Conservation (phyloP, 2,113 vertebrate genomes). For the Oreochromis spilurus region DNA sequence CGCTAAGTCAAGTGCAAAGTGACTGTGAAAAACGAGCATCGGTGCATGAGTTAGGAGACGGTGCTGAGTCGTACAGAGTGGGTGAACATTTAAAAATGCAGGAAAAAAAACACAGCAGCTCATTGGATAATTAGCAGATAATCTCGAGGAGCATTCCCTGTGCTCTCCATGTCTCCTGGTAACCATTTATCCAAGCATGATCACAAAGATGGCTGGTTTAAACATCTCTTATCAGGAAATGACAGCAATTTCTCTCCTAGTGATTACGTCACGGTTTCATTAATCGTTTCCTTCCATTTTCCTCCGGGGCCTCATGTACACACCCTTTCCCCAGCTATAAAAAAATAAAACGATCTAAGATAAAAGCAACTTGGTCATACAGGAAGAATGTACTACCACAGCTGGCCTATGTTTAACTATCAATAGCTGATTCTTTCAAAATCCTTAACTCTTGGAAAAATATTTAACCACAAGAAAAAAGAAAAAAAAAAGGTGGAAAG, state of each 20-base stretch:
- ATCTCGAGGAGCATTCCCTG: neutral
- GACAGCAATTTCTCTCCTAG: constrained; percentile 37
- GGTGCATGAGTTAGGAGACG: constrained; percentile 28
- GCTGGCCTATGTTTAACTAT: constrained; percentile 51
- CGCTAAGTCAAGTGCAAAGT: neutral
- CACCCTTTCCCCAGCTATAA: constrained; percentile 26
- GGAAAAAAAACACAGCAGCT: neutral
- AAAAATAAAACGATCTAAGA: constrained; percentile 48
- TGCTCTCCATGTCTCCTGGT: constrained; percentile 8
- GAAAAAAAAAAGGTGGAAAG: neutral
- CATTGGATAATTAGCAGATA: neutral
- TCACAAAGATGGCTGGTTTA: constrained; percentile 37
- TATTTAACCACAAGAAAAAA: constrained; percentile 40
- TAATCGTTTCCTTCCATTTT: constrained; percentile 69
- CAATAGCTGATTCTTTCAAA: constrained; percentile 12
- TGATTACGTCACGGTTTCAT: constrained; percentile 60
- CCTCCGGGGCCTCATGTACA: constrained; percentile 10
- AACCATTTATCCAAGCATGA: constrained; percentile 35
- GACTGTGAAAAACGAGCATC: neutral
- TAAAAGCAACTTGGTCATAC: constrained; percentile 61
- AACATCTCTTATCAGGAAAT: constrained; percentile 54
- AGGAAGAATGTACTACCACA: constrained; percentile 57
- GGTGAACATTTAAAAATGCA: neutral
- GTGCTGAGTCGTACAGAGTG: constrained; percentile 21
- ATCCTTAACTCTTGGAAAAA: constrained; percentile 44